Conservation (phyloP, 2,797 vertebrate species). For the Centropyge bicolor region DNA sequence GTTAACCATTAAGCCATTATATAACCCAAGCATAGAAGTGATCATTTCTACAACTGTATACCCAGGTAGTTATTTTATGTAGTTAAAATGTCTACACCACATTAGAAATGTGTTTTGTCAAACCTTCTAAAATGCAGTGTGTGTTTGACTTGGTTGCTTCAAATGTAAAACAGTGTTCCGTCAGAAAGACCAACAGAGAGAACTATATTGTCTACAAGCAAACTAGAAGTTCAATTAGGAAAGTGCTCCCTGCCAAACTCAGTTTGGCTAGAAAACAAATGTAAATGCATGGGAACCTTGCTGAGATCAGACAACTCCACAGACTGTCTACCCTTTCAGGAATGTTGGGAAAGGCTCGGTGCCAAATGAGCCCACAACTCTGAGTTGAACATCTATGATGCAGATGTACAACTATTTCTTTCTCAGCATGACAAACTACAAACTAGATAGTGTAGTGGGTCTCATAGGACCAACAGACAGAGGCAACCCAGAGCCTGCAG, state of each 20-base stretch:
- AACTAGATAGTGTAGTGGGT: background rate
- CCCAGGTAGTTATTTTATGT: background rate
- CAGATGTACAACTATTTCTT: slow-evolving; percentile 41
- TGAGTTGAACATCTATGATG: slow-evolving; percentile 49
- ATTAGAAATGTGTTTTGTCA: background rate
- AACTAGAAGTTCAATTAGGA: slow-evolving; percentile 55
- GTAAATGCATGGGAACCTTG: slow-evolving; percentile 73
- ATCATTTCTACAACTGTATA: too few relatives aligned
- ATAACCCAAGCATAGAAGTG: background rate
- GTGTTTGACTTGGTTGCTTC: slow-evolving; percentile 12
- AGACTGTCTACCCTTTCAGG: slow-evolving; percentile 63
- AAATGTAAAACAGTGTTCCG: slow-evolving; percentile 33
- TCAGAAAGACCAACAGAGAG: slow-evolving; percentile 14
- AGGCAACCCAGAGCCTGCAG: background rate
- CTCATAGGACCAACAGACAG: background rate
- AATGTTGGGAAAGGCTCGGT: slow-evolving; percentile 62
- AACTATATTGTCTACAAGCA: slow-evolving; percentile 43
- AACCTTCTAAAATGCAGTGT: slow-evolving; percentile 5
- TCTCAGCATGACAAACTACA: slow-evolving; percentile 31
- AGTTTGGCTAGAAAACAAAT: slow-evolving; percentile 68
- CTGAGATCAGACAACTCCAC: slow-evolving; percentile 61
- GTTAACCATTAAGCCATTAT: background rate
- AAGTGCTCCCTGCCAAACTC: slow-evolving; percentile 52
- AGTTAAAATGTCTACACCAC: slow-evolving; percentile 3
- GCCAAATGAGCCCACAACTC: slow-evolving; percentile 64